A percentile compares a stretch with the other conserved stretches of the same genome.
Evolutionary conservation across 2,888 invertebrate genomes (phyloP).

Genomic region (Ypsolopha sequella): DNA sequence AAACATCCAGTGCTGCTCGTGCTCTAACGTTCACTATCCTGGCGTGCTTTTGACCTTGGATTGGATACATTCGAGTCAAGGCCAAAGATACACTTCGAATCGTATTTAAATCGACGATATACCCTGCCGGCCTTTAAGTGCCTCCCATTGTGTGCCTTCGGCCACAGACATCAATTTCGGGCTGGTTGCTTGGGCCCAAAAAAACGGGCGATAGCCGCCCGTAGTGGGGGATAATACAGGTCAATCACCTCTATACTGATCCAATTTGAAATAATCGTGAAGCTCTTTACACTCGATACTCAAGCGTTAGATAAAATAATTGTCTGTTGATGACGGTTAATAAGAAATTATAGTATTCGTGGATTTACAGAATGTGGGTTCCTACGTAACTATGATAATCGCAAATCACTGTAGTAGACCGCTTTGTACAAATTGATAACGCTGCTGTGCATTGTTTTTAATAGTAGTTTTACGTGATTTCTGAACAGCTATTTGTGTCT

Average conservation of each 20-base stretch:
- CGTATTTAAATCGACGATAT: conserved; percentile 25
- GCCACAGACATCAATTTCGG: conserved; percentile 44
- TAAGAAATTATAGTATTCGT: too few species aligned
- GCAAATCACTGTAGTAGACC: too few species aligned
- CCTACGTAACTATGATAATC: too few species aligned
- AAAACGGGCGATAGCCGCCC: conserved; percentile 21
- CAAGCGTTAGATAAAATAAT: background rate
- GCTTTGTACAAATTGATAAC: too few species aligned
- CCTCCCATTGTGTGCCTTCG: conserved; percentile 37
- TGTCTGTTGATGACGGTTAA: background rate
- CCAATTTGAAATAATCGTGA: conserved; percentile 44
- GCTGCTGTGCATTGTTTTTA: background rate
- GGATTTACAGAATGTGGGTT: too few species aligned
- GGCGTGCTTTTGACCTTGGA: conserved; percentile 42
- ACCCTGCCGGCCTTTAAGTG: conserved; percentile 25
- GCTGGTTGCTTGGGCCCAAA: conserved; percentile 38
- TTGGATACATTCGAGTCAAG: conserved; percentile 39
- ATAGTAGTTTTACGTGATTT: background rate
- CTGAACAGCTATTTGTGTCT: background rate
- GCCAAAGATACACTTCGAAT: conserved; percentile 31
- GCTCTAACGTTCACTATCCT: conserved; percentile 14
- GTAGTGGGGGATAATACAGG: conserved; percentile 39
- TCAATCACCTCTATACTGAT: conserved; percentile 50
- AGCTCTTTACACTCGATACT: conserved; percentile 6
- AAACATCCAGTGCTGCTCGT: conserved; percentile 13